Conservation (phyloP, 2,888 invertebrate species). For the Plagodis pulveraria region DNA sequence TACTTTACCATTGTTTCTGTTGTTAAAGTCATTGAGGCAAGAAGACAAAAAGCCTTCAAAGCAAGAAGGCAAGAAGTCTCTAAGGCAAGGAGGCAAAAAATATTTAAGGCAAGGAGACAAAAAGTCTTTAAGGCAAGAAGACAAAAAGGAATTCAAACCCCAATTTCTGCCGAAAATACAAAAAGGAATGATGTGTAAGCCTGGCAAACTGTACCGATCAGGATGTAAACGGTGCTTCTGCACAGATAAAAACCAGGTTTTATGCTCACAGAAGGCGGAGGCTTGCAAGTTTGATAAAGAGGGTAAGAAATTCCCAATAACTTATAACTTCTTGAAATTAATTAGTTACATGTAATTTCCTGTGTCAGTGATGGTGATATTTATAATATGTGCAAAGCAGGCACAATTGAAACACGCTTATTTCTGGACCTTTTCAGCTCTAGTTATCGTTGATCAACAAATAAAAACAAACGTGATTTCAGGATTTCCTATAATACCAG, state of each 20-base stretch:
- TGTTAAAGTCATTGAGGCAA: too few relatives aligned
- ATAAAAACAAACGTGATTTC: not conserved
- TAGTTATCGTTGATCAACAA: too few relatives aligned
- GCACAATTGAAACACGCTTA: too few relatives aligned
- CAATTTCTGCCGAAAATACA: constrained; percentile 35
- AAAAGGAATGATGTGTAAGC: constrained; percentile 42
- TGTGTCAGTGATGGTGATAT: too few relatives aligned
- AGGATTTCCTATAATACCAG: constrained; percentile 9
- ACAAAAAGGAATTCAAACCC: not conserved
- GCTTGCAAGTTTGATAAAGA: constrained; percentile 34
- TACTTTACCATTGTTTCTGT: too few relatives aligned
- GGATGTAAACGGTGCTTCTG: constrained; percentile 62
- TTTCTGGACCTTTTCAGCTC: too few relatives aligned
- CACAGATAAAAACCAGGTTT: constrained; percentile 31
- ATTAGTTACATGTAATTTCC: too few relatives aligned
- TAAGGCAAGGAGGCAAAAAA: not conserved
- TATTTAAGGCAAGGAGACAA: not conserved
- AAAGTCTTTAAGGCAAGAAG: not conserved
- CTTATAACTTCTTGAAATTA: not conserved
- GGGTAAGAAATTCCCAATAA: constrained; percentile 28
- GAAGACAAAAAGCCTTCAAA: not conserved
- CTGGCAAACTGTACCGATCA: constrained; percentile 57
- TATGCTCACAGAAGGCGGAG: constrained; percentile 39
- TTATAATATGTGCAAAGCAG: too few relatives aligned
- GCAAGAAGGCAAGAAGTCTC: too few relatives aligned